Percentiles rank a stretch among this genome's conserved stretches.
phyloP scores from a whole-genome alignment of 1,140 invertebrate genomes.

The Leptinotarsa lineolata region DNA sequence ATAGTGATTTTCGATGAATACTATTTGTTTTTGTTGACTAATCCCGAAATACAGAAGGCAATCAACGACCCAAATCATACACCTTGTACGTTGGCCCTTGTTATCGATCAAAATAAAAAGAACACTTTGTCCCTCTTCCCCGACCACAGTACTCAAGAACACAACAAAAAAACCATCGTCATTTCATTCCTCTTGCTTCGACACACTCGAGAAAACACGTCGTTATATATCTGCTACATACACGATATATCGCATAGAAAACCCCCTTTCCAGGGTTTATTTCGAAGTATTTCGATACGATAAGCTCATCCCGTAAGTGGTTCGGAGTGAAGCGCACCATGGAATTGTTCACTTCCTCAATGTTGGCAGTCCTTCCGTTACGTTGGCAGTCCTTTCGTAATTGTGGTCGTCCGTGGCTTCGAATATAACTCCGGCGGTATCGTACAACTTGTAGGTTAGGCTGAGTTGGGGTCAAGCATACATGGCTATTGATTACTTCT shows the following conservation, averaged over 20 bases:
- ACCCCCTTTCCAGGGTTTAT: background rate
- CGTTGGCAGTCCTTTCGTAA: conserved; percentile 23
- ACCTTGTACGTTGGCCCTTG: too few relatives aligned
- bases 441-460: background rate
- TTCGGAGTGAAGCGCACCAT: conserved; percentile 25
- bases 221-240: conserved; percentile 14
- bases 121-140: too few relatives aligned
- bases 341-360: conserved; percentile 31
- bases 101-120: too few relatives aligned
- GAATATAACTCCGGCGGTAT: conserved; percentile 16
- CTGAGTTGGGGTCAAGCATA: conserved; percentile 17
- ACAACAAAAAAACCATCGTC: background rate
- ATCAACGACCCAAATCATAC: too few relatives aligned
- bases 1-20: too few relatives aligned
- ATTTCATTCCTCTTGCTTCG: conserved; percentile 4
- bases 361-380: conserved; percentile 27
- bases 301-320: conserved; percentile 14
- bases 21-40: too few relatives aligned
- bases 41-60: too few relatives aligned
- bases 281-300: conserved; percentile 5
- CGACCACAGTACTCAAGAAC: too few relatives aligned
- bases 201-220: conserved; percentile 5
- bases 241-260: conserved; percentile 13
- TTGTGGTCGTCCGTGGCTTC: conserved; percentile 23
- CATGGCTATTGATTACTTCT: background rate